phyloP scores from a whole-genome alignment of 2,888 invertebrate species.

The Fissipunctia ypsillon region DNA sequence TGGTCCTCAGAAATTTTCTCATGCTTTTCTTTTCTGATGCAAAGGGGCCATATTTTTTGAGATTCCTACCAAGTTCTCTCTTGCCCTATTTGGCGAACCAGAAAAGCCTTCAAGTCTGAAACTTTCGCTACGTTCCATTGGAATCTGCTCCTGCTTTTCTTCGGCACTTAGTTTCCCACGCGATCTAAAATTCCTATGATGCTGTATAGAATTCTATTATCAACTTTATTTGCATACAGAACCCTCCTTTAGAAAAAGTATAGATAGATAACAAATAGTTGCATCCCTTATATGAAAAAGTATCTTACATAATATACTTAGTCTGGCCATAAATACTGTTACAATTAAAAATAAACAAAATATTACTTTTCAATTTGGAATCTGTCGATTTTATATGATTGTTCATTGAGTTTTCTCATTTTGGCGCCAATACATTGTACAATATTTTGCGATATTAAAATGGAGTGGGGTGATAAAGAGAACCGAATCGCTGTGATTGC shows the following conservation, averaged over 20 bases:
- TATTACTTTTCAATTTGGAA: no score
- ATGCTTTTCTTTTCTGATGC: neutral
- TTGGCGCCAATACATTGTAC: no score
- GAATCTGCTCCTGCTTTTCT: neutral
- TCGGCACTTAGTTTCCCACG: no score
- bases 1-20: neutral
- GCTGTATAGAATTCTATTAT: neutral
- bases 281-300: neutral
- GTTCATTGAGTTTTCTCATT: no score
- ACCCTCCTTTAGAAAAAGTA: neutral
- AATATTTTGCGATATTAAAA: no score
- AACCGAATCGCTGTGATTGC: no score
- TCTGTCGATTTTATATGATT: no score
- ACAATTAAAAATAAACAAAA: no score
- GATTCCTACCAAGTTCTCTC: neutral
- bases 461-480: no score
- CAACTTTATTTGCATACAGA: neutral
- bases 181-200: neutral
- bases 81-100: neutral
- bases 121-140: neutral
- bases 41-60: neutral
- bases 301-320: no score
- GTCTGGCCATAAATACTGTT: no score
- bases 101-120: neutral
- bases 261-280: no score